Percentiles rank a stretch among this genome's conserved stretches.
These are phyloP conservation scores for Panopea generosa DNA, from an alignment of 2,888 invertebrate genomes.

Conservation along the genomic window DNA sequence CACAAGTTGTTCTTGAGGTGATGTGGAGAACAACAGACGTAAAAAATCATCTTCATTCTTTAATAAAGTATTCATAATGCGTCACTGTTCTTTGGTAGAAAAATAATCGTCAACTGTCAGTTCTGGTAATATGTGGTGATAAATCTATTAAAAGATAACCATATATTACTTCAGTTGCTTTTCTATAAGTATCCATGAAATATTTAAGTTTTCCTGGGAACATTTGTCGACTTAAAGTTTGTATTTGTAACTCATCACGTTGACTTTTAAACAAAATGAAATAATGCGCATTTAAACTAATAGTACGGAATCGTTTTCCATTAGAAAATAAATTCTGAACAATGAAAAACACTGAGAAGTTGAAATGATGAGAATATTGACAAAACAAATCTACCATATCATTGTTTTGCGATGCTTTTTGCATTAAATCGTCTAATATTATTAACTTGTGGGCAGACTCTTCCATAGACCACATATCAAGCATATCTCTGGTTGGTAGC, in stretches of 20 bases:
- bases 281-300: constrained; percentile 56
- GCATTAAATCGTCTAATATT: not conserved
- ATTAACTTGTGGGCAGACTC: not conserved
- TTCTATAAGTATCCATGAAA: constrained; percentile 44
- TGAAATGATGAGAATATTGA: constrained; percentile 40
- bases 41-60: constrained; percentile 30
- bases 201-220: constrained; percentile 37
- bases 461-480: no score
- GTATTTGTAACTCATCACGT: constrained; percentile 49
- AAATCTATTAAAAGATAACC: constrained; percentile 52
- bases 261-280: constrained; percentile 49
- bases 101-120: constrained; percentile 39
- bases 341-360: constrained; percentile 44
- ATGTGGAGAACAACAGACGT: constrained; percentile 11
- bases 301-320: constrained; percentile 51
- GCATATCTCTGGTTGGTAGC: no score
- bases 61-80: constrained; percentile 12
- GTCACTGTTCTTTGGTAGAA: constrained; percentile 22
- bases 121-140: constrained; percentile 45
- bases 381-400: constrained; percentile 16
- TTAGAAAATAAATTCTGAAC: constrained; percentile 42
- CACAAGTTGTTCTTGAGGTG: constrained; percentile 13
- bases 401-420: constrained; percentile 10
- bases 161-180: constrained; percentile 42
- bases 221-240: constrained; percentile 51